Base-by-base conservation (phyloP, 1,140 invertebrate species). In the Drepana arcuata region DNA sequence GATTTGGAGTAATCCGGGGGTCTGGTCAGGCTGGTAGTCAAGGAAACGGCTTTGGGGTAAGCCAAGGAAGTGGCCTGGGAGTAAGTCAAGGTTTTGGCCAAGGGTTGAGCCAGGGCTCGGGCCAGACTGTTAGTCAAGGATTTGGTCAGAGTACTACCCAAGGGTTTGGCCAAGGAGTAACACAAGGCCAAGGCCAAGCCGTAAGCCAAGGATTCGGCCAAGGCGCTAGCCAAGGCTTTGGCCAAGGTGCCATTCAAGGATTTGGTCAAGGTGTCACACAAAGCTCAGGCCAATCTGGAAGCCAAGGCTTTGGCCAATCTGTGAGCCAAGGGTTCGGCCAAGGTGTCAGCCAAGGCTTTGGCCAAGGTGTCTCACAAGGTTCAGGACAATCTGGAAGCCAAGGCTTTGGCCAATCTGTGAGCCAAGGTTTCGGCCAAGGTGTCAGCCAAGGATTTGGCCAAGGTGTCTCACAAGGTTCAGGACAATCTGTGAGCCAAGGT, bases 61-160 rank as follows among this genome's bases (percentile, higher is more conserved):
- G 11, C 2, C 41, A 41, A 12, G 48, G 39, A 16, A 10, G 9
- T 10, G 41, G 41, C 1, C 11, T 27, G 14, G 31, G 28, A 1
- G 31, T 48, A 1, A 40, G 15, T 9, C 44, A 48, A 37, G 55
- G 47, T 2, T 11, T 23, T 27, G 43, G 45, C 0, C 25, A 35
- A 9, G 23, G 34, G 7, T 29, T 48, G 0, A 28, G 4, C 16
- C 42, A 51, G 11, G 44, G 44, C 11, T 9, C 15, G 2, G 42
- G 42, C 9, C 16, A 23, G 7, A 4, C 2, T 11, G 13, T 26
- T 9, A 14, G 10, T 14, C 23, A 25, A 25, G 37, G 38, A 5
- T 16, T 31, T 15, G 43, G 43, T 11, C 18, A 36, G n/a, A 24
- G 16, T 7, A 27, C 26, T 1, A 28, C 12, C 13, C 25, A 23